Conservation (phyloP, 2,113 vertebrate genomes). For the Mesoclemmys tuberculata region DNA sequence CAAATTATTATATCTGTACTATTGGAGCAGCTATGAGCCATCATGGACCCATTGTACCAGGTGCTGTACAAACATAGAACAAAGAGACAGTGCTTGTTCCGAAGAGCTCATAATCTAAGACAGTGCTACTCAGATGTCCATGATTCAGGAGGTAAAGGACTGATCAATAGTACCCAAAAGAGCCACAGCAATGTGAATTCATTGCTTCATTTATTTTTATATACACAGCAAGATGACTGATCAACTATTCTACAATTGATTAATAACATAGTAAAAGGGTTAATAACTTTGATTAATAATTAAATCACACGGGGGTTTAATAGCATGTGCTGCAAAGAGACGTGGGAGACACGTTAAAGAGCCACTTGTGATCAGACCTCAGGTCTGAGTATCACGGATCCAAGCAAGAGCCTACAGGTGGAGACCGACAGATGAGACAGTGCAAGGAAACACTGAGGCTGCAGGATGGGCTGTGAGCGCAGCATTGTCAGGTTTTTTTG, state of each 20-base stretch:
- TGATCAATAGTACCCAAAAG: too few species aligned
- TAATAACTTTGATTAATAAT: not conserved
- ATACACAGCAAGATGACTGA: not conserved
- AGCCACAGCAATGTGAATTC: not conserved
- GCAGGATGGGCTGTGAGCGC: not conserved
- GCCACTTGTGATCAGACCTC: too few species aligned
- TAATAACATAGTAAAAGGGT: not conserved
- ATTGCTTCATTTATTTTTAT: not conserved
- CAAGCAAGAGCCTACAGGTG: not conserved
- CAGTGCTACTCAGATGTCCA: too few species aligned
- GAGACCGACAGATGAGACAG: not conserved
- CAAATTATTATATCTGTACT: not conserved
- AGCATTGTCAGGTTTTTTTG: not conserved
- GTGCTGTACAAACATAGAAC: not conserved
- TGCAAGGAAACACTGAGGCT: not conserved
- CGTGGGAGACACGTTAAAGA: not conserved
- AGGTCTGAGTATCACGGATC: not conserved
- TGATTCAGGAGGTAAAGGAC: too few species aligned
- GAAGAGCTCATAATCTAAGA: not conserved
- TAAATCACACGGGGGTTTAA: not conserved
- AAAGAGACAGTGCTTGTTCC: too few species aligned
- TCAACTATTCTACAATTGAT: not conserved
- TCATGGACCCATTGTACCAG: not conserved
- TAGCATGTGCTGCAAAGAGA: not conserved
- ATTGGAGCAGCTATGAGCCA: not conserved